Evolutionary conservation across 2,113 vertebrate species (phyloP), one percentile per base, ranked within the genome.

Genomic region (Cinclus cinclus): DNA sequence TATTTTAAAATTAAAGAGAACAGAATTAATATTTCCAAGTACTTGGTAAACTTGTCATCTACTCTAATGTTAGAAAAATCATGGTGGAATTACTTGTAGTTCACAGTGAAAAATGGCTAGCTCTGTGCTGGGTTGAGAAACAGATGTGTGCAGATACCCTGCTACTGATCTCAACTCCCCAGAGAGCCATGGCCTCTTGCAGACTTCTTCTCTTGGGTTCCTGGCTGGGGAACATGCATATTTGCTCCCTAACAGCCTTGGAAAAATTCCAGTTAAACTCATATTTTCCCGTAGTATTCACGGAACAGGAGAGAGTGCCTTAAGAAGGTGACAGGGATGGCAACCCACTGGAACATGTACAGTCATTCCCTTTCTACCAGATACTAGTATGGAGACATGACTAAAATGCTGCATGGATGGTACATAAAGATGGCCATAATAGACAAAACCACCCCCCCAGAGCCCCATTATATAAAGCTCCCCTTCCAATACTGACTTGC

Each of bases 1-100:
- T 44, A 37, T 86, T 90, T 94, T 88, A n/a, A 74, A 93, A 87
- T 46, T 27, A 87, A 87, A 75, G 49, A 71, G 44, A 94, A 88
- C n/a, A 69, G 60, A 77, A 85, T 58, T 60, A 70, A 0, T 39
- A 88, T 71, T 94, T 91, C 52, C 47, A 91, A 83, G 59, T 49
- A 60, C 68, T 55, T 27, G 33, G 70, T 46, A 83, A 84, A 74
- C 50, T 77, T 74, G 27, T 55, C 17, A 46, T 58, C 59, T 84
- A 30, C 30, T 71, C 24, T 47, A 44, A 42, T 3, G 23, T 56
- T 71, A 83, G 31, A 52, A 84, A 85, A 93, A 90, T 33, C 15
- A 15, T 9, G 5, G 13, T 46, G 35, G 79, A 80, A 68, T 71
- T 90, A 80, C 42, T 80, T 67, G 39, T 23, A 59, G 39, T 21